A percentile compares a stretch with the other conserved stretches of the same genome.
phyloP scores from a whole-genome alignment of 2,113 vertebrate genomes.

The Rhadina sibilatrix region DNA sequence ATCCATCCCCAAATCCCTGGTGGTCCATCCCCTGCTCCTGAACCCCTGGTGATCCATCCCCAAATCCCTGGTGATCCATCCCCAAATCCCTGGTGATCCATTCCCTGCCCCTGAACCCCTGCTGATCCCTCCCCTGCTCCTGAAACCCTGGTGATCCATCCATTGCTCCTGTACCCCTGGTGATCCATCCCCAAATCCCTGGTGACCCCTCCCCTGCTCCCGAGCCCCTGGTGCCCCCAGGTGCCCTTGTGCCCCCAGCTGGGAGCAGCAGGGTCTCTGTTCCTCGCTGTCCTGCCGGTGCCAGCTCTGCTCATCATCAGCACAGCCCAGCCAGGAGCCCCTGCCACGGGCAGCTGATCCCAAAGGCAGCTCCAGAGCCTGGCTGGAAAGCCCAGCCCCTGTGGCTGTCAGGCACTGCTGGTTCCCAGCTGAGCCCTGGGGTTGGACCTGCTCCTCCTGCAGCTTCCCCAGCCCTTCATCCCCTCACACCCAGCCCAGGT shows the following conservation, averaged over 20 bases:
- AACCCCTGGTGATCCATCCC: background rate
- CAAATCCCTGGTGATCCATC: too few relatives aligned
- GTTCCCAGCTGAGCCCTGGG: background rate
- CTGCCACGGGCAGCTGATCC: background rate
- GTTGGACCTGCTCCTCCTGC: background rate
- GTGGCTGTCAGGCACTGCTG: too few relatives aligned
- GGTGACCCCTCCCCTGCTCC: too few relatives aligned
- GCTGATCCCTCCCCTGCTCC: too few relatives aligned
- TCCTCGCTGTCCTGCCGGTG: fast-evolving
- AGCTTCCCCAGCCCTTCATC: background rate
- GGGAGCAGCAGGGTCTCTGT: background rate
- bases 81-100: background rate
- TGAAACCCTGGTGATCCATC: too few relatives aligned
- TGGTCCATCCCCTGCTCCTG: too few relatives aligned
- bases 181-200: too few relatives aligned
- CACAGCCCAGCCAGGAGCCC: background rate
- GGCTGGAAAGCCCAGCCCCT: too few relatives aligned
- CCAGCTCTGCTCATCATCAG: background rate
- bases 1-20: too few relatives aligned
- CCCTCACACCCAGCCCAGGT: background rate
- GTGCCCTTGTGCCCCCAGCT: background rate
- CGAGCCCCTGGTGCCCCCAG: fast-evolving
- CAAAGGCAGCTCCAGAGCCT: background rate
- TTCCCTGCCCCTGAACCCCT: too few relatives aligned
- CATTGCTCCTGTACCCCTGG: too few relatives aligned